Evolutionary conservation across 2,888 invertebrate species (phyloP).

Genomic region (Tricholauxania praeusta): DNA sequence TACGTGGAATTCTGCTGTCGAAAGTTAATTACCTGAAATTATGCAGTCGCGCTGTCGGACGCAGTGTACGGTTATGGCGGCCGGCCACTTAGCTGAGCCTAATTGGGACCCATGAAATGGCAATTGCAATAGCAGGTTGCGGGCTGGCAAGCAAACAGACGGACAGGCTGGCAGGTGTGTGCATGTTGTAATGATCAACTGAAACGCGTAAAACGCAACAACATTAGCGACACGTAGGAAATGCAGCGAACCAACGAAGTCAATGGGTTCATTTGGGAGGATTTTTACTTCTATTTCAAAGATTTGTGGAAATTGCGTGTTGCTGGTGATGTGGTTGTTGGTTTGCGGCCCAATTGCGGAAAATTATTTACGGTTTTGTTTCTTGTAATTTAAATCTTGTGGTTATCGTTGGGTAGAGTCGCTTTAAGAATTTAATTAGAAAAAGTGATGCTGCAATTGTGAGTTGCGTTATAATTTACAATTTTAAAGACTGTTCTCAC

Average conservation of each 20-base stretch:
- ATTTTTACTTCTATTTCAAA: too few species aligned
- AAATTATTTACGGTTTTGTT: too few species aligned
- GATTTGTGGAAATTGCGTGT: too few species aligned
- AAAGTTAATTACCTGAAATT: slow-evolving; percentile 24
- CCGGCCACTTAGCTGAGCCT: not conserved
- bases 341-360: too few species aligned
- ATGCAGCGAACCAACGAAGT: not conserved
- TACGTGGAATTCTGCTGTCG: not conserved
- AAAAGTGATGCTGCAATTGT: too few species aligned
- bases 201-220: slow-evolving; percentile 4
- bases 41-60: slow-evolving; percentile 1
- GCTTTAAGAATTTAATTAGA: too few species aligned
- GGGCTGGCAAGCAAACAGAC: not conserved
- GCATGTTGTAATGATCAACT: not conserved
- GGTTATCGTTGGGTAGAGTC: too few species aligned
- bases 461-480: too few species aligned
- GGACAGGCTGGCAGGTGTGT: slow-evolving; percentile 25
- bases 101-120: not conserved
- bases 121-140: slow-evolving; percentile 3
- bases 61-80: slow-evolving; percentile 9
- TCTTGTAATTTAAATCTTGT: too few species aligned
- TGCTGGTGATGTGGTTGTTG: too few species aligned
- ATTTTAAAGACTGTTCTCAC: too few species aligned
- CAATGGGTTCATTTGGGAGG: not conserved
- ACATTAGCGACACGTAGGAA: not conserved